A percentile compares a stretch with the other conserved stretches of the same genome.
These are phyloP conservation scores for Cynoglossus semilaevis DNA, from an alignment of 2,113 vertebrate genomes.

Conservation along the genomic window DNA sequence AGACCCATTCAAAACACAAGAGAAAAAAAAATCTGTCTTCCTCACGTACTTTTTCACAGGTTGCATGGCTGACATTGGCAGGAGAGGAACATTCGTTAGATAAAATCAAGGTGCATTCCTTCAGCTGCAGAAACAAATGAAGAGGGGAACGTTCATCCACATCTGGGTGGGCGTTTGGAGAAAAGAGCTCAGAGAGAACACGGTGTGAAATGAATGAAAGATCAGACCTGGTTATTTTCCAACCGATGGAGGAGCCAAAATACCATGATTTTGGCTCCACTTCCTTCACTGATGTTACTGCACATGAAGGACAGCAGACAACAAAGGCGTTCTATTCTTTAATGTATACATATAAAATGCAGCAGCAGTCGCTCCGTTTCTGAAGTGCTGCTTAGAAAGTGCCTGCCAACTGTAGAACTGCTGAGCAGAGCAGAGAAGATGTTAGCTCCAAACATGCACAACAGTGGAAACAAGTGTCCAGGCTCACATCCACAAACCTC, in stretches of 20 bases:
- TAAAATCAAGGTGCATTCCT: conserved; percentile 12
- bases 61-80: background rate
- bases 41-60: background rate
- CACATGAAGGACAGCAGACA: background rate
- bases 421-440: conserved; percentile 18
- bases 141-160: background rate
- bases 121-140: conserved; percentile 12
- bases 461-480: background rate
- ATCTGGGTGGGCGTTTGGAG: too few species aligned
- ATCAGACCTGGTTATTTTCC: too few species aligned
- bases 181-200: too few species aligned
- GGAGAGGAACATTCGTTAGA: conserved; percentile 1
- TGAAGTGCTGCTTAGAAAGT: background rate
- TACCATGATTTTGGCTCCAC: too few species aligned
- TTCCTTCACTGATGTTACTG: background rate
- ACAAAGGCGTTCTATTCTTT: too few species aligned
- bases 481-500: conserved; percentile 11
- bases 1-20: background rate
- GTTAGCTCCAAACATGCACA: conserved; percentile 4
- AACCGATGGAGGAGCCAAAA: too few species aligned
- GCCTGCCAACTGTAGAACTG: conserved; percentile 32
- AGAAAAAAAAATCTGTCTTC: too few species aligned
- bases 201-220: too few species aligned
- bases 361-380: background rate
- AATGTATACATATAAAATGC: background rate